These are phyloP conservation scores for Parnassius smintheus DNA, from an alignment of 2,888 invertebrate species.

Conservation along the genomic window DNA sequence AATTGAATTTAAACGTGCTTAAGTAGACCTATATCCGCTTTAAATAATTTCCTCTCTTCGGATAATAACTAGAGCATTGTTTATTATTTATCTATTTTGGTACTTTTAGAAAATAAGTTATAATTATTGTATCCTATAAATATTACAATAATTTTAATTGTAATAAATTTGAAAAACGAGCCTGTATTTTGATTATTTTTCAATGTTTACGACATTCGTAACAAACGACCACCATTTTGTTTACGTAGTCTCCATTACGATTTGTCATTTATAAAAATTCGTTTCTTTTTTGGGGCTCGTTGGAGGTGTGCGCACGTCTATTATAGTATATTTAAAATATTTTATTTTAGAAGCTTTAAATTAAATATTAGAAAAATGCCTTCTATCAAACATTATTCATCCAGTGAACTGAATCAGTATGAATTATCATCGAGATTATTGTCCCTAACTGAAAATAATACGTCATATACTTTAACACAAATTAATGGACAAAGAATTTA, in stretches of 20 bases:
- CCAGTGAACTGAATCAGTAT: slow-evolving; percentile 78
- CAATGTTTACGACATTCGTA: slow-evolving; percentile 36
- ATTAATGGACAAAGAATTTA: slow-evolving; percentile 87
- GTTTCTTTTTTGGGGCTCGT: slow-evolving; percentile 57
- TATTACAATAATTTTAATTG: neutral
- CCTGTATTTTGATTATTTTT: slow-evolving; percentile 24
- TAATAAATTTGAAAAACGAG: slow-evolving; percentile 1
- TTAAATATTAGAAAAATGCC: slow-evolving; percentile 66
- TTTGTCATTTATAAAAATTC: slow-evolving; percentile 34
- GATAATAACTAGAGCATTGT: neutral
- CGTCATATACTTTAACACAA: slow-evolving; percentile 78
- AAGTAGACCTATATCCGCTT: neutral
- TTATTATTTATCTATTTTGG: neutral
- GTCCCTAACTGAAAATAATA: slow-evolving; percentile 74
- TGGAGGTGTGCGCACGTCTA: slow-evolving; percentile 43
- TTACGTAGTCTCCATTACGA: slow-evolving; percentile 52
- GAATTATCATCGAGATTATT: slow-evolving; percentile 77
- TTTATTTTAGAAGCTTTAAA: slow-evolving; percentile 70
- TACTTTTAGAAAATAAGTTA: slow-evolving; percentile 6
- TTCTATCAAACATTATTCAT: slow-evolving; percentile 73
- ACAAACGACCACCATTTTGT: slow-evolving; percentile 39
- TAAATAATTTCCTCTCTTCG: slow-evolving; percentile 11
- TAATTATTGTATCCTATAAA: slow-evolving; percentile 6
- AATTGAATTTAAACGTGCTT: slow-evolving; percentile 14
- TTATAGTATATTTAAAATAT: slow-evolving; percentile 57